Evolutionary conservation across 2,797 vertebrate species (phyloP), one percentile per base, ranked within the genome.

Genomic region (Lateolabrax maculatus): DNA sequence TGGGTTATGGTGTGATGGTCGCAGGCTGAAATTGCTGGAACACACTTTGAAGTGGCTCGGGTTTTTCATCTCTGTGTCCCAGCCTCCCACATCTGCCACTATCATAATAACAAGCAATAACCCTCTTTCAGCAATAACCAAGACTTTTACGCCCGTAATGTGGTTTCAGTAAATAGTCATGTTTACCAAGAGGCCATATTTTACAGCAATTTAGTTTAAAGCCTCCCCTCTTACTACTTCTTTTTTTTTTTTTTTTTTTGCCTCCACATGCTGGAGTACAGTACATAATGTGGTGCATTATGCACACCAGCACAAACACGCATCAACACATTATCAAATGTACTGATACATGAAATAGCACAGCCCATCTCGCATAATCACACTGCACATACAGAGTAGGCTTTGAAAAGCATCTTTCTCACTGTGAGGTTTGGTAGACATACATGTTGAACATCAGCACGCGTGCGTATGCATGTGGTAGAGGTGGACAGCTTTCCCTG

Each of bases 91-190:
- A 90, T 91, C 86, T 90, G 86, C 83, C 31, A 71, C 86, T 67
- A 84, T 92, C 72, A 85, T 78, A 88, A 91, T 90, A 89, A 91
- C 89, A 88, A 88, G 90, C 90, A 92, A 90, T 88, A 88, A 89
- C 84, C 87, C 83, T 87, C 83, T 90, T 91, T 88, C 81, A 75
- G 85, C 84, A 88, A 83, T 89, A 88, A 87, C 83, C 83, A 66
- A 87, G 87, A 86, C 85, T 88, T 93, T 93, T 85, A 89, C 80
- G 61, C 87, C 66, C 44, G 10, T 91, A 93, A 93, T 92, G 85
- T 90, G 84, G 79, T 89, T 92, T 93, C 89, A 90, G 91, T 93
- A 91, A 92, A 92, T 92, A 90, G 87, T 81, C 87, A 82, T 92
- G 88, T 93, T 94, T 94, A 91, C 89, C 61, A 79, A 84, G 90